Evolutionary conservation across 1,140 invertebrate genomes (phyloP), one percentile per base, ranked within the genome.

Genomic region (Myzus persicae): DNA sequence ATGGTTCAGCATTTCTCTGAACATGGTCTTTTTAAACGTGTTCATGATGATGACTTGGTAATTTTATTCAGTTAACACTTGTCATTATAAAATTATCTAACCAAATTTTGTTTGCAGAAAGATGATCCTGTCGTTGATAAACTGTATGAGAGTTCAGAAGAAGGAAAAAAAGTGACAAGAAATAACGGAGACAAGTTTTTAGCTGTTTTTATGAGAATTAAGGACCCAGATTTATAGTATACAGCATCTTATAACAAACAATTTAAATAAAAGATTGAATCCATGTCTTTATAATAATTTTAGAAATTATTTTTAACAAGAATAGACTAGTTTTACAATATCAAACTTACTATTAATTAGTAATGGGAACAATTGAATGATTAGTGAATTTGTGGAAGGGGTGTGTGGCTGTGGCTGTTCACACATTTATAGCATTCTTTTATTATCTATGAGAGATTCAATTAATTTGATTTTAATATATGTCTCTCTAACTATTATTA

Each of bases 81-180:
- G 11, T n/a, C n/a, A 90, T 2, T 91, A n/a, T 76, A 46, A 26
- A 18, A 67, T 11, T 38, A 82, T 91, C 22, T 46, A 4, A 82
- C 4, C n/a, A 81, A 8, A 22, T 93, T 93, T 93, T 24, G 76
- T 94, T 93, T 94, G 91, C 94, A 99, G 98, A 96, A 96, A 94
- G 94, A 94, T 20, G 99, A 99, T 96, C 96, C 97, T 48, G 97
- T 99, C 94, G 96, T 99, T 38, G 96, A 97, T 26, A 98, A 99
- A 95, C 95, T 99, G 6, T 98, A 97, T 95, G 97, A 98, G 94
- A 98, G 98, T 94, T 99, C 98, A 85, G 99, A 99, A 96, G 99
- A 99, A 96, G 99, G 99, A 1, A 97, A 99, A 95, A 99, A 99
- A 96, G 99, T 99, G 1, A 97, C 98, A 24, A 96, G 99, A 94